Percentiles rank a stretch among this genome's conserved stretches.
These are phyloP conservation scores for Oreochromis tanganicae DNA, from an alignment of 2,113 vertebrate genomes.

Conservation along the genomic window DNA sequence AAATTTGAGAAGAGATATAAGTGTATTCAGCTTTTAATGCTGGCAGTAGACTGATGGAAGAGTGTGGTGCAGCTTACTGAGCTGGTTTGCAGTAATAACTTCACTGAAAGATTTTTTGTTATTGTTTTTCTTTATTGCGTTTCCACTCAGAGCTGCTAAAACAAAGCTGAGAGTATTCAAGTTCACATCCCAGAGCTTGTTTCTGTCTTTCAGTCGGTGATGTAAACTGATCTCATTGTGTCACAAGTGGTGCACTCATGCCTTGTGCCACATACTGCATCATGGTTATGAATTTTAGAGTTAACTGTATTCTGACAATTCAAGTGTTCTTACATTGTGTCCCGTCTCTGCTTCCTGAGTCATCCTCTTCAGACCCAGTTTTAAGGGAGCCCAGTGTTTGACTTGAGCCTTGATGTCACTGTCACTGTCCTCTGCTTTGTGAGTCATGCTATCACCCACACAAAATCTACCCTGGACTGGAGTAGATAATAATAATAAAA, in stretches of 20 bases:
- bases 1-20: not conserved
- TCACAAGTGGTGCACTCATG: conserved; percentile 2
- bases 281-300: not conserved
- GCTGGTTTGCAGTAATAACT: not conserved
- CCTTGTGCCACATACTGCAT: not conserved
- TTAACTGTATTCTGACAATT: not conserved
- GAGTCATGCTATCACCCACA: conserved; percentile 21
- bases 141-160: not conserved
- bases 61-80: not conserved
- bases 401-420: conserved; percentile 10
- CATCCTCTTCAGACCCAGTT: conserved; percentile 14
- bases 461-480: not conserved
- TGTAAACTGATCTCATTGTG: conserved; percentile 34
- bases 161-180: not conserved
- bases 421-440: not conserved
- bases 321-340: not conserved
- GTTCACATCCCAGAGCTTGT: not conserved
- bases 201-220: not conserved
- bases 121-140: conserved; percentile 1
- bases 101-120: not conserved
- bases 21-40: conserved; percentile 2
- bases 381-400: not conserved
- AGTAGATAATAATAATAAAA: not conserved
- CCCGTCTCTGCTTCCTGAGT: conserved; percentile 15
- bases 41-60: not conserved